Evolutionary conservation across 2,113 vertebrate genomes (phyloP).

Genomic region (Antechinus flavipes): DNA sequence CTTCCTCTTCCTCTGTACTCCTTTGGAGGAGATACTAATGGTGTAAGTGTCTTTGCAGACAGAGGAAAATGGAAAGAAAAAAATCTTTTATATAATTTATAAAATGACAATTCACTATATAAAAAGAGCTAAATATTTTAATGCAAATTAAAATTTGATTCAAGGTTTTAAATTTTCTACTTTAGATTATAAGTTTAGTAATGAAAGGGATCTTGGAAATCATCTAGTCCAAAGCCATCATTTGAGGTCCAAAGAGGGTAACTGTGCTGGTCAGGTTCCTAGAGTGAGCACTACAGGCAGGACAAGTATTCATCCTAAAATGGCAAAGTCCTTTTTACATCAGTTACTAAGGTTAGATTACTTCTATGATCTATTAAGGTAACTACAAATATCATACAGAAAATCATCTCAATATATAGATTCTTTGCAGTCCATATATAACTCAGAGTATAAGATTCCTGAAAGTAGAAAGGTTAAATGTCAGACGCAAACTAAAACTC

Average conservation of each 20-base stretch:
- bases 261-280: neutral
- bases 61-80: constrained; percentile 18
- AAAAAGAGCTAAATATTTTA: neutral
- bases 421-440: neutral
- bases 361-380: neutral
- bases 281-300: neutral
- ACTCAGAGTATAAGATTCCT: neutral
- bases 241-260: neutral
- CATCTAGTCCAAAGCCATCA: neutral
- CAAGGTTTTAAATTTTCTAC: neutral
- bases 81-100: neutral
- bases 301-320: neutral
- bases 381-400: neutral
- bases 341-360: neutral
- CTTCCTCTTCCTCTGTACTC: neutral
- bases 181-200: neutral
- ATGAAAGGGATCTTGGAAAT: neutral
- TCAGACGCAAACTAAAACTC: neutral
- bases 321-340: neutral
- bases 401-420: neutral
- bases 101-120: neutral
- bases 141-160: neutral
- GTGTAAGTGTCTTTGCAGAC: neutral
- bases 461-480: neutral
- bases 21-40: neutral